Percentiles rank a stretch among this genome's conserved stretches.
Evolutionary conservation across 2,113 vertebrate genomes (phyloP).

Genomic region (Psittacula cyanocephala): DNA sequence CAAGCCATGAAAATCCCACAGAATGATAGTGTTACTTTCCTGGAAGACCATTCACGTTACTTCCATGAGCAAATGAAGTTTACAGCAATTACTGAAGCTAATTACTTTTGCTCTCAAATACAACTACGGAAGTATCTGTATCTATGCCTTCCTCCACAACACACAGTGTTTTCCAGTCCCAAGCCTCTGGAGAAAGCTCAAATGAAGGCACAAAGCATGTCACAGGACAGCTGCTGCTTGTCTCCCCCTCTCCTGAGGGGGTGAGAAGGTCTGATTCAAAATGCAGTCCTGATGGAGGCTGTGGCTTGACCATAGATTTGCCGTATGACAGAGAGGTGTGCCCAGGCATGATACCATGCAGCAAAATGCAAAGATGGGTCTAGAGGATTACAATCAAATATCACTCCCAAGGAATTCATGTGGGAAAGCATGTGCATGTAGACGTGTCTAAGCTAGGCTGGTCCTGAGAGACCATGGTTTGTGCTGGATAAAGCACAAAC

Average conservation of each 20-base stretch:
- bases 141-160: background rate
- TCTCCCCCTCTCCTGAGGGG: background rate
- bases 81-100: background rate
- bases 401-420: background rate
- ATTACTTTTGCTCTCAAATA: background rate
- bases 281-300: background rate
- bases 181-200: background rate
- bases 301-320: background rate
- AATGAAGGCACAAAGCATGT: background rate
- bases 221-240: background rate
- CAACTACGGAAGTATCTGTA: background rate
- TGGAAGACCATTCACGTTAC: background rate
- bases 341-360: accelerated
- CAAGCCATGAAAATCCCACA: background rate
- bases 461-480: background rate
- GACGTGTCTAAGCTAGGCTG: background rate
- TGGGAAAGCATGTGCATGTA: background rate
- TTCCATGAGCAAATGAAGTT: background rate
- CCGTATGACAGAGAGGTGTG: background rate
- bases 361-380: background rate
- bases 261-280: background rate
- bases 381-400: background rate
- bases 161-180: background rate
- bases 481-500: background rate
- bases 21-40: background rate